A percentile compares a stretch with the other conserved stretches of the same genome.
Evolutionary conservation across 1,140 invertebrate species (phyloP).

Genomic region (Stenopsyche tienmushanensis): DNA sequence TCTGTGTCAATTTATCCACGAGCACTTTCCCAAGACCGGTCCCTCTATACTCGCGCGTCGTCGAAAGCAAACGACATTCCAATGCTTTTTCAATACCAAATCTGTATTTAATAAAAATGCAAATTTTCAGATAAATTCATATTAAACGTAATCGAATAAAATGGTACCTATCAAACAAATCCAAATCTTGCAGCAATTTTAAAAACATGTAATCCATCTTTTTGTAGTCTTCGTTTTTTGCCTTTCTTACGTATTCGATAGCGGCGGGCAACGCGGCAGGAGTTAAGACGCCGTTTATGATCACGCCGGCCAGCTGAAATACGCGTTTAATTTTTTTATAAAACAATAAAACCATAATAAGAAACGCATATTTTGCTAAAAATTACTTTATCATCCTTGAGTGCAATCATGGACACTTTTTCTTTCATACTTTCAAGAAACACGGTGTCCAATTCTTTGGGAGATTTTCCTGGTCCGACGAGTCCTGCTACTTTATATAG

Average conservation of each 20-base stretch:
- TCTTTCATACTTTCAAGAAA: constrained; percentile 36
- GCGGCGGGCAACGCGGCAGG: constrained; percentile 34
- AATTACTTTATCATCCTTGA: constrained; percentile 35
- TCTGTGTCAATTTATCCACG: constrained; percentile 36
- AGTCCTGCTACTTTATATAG: constrained; percentile 35
- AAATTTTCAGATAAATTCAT: neutral
- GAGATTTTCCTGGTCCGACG: constrained; percentile 20
- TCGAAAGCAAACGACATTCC: constrained; percentile 37
- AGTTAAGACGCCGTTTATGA: constrained; percentile 37
- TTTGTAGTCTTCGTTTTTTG: constrained; percentile 37
- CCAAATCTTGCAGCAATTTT: constrained; percentile 32
- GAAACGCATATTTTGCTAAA: neutral
- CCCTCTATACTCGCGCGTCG: constrained; percentile 35
- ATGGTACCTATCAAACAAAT: constrained; percentile 36
- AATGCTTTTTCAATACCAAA: constrained; percentile 39
- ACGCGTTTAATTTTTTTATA: neutral
- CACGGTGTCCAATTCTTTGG: constrained; percentile 36
- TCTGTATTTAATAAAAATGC: constrained; percentile 9
- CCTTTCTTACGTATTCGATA: constrained; percentile 35
- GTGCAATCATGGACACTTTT: constrained; percentile 32
- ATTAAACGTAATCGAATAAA: neutral
- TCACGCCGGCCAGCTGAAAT: constrained; percentile 37
- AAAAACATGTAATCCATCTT: constrained; percentile 41
- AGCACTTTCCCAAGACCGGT: constrained; percentile 35
- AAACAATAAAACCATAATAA: neutral